phyloP scores from a whole-genome alignment of 2,797 vertebrate genomes.

The Crocodylus rhombifer region DNA sequence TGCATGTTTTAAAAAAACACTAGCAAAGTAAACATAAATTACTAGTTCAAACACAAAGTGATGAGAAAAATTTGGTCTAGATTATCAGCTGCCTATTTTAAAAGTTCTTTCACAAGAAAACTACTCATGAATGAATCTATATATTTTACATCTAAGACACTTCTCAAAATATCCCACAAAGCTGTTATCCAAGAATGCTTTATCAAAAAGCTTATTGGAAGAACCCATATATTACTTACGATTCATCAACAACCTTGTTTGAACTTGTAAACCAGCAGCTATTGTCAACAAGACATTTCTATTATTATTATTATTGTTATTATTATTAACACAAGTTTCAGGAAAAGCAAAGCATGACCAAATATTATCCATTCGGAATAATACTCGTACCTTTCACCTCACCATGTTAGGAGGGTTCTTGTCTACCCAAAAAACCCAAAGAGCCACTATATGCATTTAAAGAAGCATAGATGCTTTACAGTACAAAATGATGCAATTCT shows the following conservation, averaged over 20 bases:
- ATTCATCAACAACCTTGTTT: neutral
- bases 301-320: too few relatives aligned
- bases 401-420: neutral
- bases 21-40: neutral
- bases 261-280: neutral
- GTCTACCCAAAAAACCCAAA: neutral
- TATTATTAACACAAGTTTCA: neutral
- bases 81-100: neutral
- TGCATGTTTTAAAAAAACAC: neutral
- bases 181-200: neutral
- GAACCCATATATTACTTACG: neutral
- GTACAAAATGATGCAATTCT: neutral
- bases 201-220: neutral
- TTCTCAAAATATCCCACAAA: neutral
- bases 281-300: neutral
- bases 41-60: neutral
- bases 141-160: neutral
- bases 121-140: neutral
- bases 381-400: fast-evolving
- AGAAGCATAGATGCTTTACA: neutral
- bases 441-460: fast-evolving
- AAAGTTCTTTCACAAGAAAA: neutral
- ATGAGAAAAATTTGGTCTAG: neutral
- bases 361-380: neutral
- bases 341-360: neutral